phyloP scores from a whole-genome alignment of 2,888 invertebrate species.

The Ellobium chinense region DNA sequence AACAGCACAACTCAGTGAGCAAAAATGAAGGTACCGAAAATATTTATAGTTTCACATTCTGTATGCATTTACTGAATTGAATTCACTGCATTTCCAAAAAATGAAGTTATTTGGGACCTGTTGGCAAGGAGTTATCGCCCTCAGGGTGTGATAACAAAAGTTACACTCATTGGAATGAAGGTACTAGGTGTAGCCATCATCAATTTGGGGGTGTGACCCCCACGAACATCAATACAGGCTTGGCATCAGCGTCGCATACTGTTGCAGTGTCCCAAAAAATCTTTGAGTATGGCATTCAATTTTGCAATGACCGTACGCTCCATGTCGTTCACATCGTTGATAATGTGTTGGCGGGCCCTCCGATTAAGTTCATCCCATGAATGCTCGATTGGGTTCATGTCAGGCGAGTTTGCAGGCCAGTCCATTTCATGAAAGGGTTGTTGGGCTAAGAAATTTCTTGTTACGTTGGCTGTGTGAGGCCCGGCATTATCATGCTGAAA shows the following conservation, averaged over 20 bases:
- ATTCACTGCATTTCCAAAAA: constrained; percentile 3
- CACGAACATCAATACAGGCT: constrained; percentile 10
- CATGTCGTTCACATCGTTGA: background rate
- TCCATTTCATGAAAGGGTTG: constrained; percentile 12
- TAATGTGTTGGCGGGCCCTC: background rate
- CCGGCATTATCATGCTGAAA: constrained; percentile 6
- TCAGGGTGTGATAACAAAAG: constrained; percentile 10
- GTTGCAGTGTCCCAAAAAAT: background rate
- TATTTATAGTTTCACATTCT: background rate
- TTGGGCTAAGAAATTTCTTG: constrained; percentile 1
- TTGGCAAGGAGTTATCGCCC: background rate
- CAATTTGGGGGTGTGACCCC: background rate
- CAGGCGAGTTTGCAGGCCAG: constrained; percentile 25
- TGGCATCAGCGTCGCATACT: constrained; percentile 4
- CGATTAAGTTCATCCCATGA: constrained; percentile 25
- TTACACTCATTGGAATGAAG: background rate
- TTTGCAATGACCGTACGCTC: constrained; percentile 2
- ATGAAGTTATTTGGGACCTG: constrained; percentile 1
- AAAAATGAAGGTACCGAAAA: background rate
- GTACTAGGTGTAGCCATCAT: background rate
- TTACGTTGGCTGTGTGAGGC: constrained; percentile 8
- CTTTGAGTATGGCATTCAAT: background rate
- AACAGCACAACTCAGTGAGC: background rate
- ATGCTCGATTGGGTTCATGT: constrained; percentile 14
- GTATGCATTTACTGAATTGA: background rate